Conservation (phyloP, 2,797 vertebrate species). For the Bradypodion ventrale region DNA sequence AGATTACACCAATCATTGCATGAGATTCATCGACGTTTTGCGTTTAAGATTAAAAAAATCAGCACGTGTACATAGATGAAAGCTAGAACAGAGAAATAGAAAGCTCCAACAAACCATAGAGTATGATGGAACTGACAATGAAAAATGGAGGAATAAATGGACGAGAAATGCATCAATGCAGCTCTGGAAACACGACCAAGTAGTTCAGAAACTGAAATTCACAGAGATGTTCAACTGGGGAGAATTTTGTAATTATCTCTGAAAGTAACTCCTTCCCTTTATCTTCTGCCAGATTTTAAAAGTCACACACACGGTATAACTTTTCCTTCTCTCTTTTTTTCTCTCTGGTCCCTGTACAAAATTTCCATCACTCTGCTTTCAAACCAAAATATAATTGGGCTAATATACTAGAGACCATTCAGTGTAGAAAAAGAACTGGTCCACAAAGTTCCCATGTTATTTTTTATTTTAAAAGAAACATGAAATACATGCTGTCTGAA, state of each 20-base stretch:
- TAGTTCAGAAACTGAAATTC: background rate
- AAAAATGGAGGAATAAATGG: background rate
- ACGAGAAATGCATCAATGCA: background rate
- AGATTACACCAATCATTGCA: background rate
- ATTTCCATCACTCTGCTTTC: background rate
- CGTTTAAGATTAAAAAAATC: background rate
- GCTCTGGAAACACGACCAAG: background rate
- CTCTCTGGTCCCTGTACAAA: background rate
- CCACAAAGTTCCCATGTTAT: background rate
- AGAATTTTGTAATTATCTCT: background rate
- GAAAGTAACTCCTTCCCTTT: background rate
- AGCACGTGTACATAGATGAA: background rate
- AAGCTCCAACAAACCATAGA: background rate
- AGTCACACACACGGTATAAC: background rate
- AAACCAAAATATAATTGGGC: background rate
- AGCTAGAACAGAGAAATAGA: background rate
- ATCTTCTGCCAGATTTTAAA: background rate
- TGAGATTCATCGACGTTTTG: background rate
- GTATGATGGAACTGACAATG: background rate
- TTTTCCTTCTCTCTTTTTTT: background rate
- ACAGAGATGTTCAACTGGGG: background rate
- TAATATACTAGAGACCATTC: constrained; percentile 4
- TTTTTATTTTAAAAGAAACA: background rate
- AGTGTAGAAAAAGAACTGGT: constrained; percentile 3
- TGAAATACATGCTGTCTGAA: constrained; percentile 17